Evolutionary conservation across 30 jellyfish, hydroid and myxozoan species (phyloP).

Genomic region (Aurelia sp.): DNA sequence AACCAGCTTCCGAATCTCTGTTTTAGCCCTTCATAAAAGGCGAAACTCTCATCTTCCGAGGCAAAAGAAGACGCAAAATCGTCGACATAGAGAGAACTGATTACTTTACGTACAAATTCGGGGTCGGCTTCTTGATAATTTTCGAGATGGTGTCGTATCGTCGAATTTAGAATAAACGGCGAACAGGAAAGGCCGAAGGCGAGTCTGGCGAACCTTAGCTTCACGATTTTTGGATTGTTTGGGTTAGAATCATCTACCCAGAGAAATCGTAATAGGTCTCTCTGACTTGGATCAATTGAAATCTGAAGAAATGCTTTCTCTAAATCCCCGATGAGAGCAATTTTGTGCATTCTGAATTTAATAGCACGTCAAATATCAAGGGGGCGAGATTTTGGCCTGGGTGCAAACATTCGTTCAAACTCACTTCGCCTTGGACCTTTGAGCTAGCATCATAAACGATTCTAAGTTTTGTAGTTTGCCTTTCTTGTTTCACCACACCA

Average conservation of each 20-base stretch:
- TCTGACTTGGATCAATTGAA: constrained; percentile 2
- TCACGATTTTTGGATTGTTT: neutral
- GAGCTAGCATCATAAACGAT: constrained; percentile 55
- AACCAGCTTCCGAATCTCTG: constrained; percentile 23
- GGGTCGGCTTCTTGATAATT: constrained; percentile 9
- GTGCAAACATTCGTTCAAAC: constrained; percentile 25
- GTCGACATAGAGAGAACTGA: constrained; percentile 31
- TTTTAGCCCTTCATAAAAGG: constrained; percentile 5
- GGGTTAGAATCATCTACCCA: constrained; percentile 26
- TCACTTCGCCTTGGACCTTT: constrained; percentile 15
- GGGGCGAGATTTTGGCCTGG: constrained; percentile 42
- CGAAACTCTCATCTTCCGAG: constrained; percentile 19
- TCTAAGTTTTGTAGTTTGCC: constrained; percentile 27
- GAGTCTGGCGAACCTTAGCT: constrained; percentile 29
- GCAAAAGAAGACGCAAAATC: constrained; percentile 2
- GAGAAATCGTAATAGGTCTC: constrained; percentile 26
- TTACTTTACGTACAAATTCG: constrained; percentile 18
- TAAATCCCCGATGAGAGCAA: constrained; percentile 38
- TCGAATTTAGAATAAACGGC: constrained; percentile 32
- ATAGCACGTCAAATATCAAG: constrained; percentile 16
- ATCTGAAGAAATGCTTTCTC: constrained; percentile 50
- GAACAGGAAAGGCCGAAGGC: constrained; percentile 56
- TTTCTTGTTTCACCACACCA: constrained; percentile 11
- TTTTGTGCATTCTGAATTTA: constrained; percentile 21
- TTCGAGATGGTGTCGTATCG: constrained; percentile 35